phyloP scores from a whole-genome alignment of 2,888 invertebrate species.

The Plagodis dolabraria region DNA sequence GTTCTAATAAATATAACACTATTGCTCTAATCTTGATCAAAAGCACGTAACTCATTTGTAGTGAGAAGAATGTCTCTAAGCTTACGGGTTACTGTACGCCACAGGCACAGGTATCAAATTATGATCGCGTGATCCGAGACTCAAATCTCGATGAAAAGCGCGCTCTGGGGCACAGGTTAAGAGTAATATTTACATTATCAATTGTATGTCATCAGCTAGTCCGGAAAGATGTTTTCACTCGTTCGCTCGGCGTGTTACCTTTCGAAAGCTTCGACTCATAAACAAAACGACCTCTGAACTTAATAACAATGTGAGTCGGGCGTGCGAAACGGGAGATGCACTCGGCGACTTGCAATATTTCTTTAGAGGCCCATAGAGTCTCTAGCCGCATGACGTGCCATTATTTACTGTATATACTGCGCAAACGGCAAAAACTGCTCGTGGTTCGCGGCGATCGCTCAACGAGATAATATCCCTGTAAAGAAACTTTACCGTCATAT shows the following conservation, averaged over 20 bases:
- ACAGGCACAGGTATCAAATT: slow-evolving; percentile 31
- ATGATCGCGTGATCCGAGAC: slow-evolving; percentile 43
- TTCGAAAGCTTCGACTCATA: slow-evolving; percentile 81
- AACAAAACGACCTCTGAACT: slow-evolving; percentile 83
- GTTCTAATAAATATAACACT: slow-evolving; percentile 13
- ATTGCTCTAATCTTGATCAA: slow-evolving; percentile 16
- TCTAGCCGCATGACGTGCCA: slow-evolving; percentile 66
- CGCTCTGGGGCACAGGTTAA: slow-evolving; percentile 63
- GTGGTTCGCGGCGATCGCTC: slow-evolving; percentile 60
- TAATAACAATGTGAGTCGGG: slow-evolving; percentile 81
- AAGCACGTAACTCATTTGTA: slow-evolving; percentile 26
- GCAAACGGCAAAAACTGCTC: slow-evolving; percentile 63
- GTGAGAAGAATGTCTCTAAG: slow-evolving; percentile 29
- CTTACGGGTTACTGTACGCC: slow-evolving; percentile 19
- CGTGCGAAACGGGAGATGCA: slow-evolving; percentile 83
- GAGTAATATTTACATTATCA: slow-evolving; percentile 79
- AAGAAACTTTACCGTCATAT: slow-evolving; percentile 64
- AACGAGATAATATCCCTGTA: slow-evolving; percentile 64
- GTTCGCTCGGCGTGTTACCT: slow-evolving; percentile 76
- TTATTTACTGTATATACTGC: slow-evolving; percentile 59
- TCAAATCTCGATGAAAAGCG: slow-evolving; percentile 59
- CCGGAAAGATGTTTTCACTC: slow-evolving; percentile 77
- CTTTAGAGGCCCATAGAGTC: slow-evolving; percentile 72
- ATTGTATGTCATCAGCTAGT: slow-evolving; percentile 79
- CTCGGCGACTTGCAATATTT: slow-evolving; percentile 76